Evolutionary conservation across 92 coral and sea anemone species (phyloP).

Genomic region (Palythoa caribaeorum): DNA sequence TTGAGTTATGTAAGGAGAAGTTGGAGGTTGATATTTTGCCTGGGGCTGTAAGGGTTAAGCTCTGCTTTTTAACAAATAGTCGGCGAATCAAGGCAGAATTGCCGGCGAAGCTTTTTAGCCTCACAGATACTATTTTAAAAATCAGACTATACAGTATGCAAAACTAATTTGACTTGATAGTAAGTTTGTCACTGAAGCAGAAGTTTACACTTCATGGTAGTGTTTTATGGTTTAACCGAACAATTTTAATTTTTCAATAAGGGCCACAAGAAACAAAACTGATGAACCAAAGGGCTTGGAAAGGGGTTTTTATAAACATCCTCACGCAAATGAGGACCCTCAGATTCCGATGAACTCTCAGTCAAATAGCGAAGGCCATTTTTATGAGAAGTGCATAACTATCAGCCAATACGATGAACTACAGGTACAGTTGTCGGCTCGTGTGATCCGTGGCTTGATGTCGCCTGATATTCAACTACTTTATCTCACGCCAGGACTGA

Average conservation of each 20-base stretch:
- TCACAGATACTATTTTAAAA: no score
- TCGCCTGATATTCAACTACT: slow-evolving; percentile 85
- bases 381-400: slow-evolving; percentile 55
- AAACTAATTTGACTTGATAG: not conserved
- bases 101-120: not conserved
- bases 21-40: no score
- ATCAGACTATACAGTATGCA: not conserved
- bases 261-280: not conserved
- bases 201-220: not conserved
- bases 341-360: slow-evolving; percentile 9
- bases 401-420: slow-evolving; percentile 75
- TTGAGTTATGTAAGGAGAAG: no score
- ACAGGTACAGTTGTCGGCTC: slow-evolving; percentile 81
- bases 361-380: slow-evolving; percentile 54
- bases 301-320: not conserved
- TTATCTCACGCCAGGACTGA: slow-evolving; percentile 64
- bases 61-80: no score
- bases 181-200: not conserved
- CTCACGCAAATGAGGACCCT: not conserved
- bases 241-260: not conserved
- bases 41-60: no score
- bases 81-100: no score
- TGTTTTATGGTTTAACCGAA: not conserved
- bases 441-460: slow-evolving; percentile 67
- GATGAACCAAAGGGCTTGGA: not conserved